Conservation (phyloP, 1,140 invertebrate genomes). For the Brachionus rubens region DNA sequence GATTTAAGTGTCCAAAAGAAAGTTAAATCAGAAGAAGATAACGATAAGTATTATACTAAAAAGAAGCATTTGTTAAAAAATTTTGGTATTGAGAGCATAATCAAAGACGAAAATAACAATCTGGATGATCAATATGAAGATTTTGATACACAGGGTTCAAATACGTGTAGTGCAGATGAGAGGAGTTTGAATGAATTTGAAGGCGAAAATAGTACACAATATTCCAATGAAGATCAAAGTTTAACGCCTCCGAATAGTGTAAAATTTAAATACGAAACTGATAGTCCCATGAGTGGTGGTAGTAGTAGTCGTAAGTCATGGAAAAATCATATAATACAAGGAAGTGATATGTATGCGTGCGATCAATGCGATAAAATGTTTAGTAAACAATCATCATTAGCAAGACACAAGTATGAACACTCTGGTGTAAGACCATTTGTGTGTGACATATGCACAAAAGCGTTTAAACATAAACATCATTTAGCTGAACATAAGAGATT, state of each 20-base stretch:
- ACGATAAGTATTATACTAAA: background rate
- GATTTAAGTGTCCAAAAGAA: background rate
- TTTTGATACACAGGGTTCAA: background rate
- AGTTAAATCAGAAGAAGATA: background rate
- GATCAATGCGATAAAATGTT: conserved; percentile 99
- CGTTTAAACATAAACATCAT: conserved; percentile 99
- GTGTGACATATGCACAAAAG: conserved; percentile 94
- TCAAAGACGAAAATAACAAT: background rate
- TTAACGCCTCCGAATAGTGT: conserved; percentile 21
- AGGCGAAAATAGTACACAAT: background rate
- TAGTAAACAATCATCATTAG: conserved; percentile 94
- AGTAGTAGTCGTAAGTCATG: conserved; percentile 17
- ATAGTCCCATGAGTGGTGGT: background rate
- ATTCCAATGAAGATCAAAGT: conserved; percentile 1
- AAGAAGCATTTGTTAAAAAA: background rate
- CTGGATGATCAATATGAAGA: background rate
- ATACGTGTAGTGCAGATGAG: conserved; percentile 37
- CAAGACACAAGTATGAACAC: conserved; percentile 98
- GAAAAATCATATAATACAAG: conserved; percentile 41
- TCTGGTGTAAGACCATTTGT: conserved; percentile 98
- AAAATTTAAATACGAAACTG: background rate
- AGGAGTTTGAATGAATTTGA: conserved; percentile 11
- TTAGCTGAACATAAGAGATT: conserved; percentile 96
- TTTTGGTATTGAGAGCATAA: background rate
- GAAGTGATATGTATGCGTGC: conserved; percentile 64